Evolutionary conservation across 2,113 vertebrate genomes (phyloP).

Genomic region (Rhegmatorhina hoffmannsi): DNA sequence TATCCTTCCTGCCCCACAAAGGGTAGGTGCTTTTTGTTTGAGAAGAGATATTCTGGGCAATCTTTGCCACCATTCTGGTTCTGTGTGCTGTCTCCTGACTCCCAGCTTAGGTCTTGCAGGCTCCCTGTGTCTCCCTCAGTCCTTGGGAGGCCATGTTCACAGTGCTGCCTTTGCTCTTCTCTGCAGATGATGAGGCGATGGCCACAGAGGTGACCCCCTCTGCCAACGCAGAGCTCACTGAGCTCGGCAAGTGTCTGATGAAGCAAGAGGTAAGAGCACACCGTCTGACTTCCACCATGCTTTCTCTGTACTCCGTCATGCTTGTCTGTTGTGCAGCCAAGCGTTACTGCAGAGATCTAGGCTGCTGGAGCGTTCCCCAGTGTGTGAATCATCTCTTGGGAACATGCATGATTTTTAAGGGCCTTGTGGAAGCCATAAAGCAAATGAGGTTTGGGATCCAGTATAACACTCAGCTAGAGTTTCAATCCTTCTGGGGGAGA

Average conservation of each 20-base stretch:
- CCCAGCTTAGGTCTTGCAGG: neutral
- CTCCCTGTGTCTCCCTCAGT: neutral
- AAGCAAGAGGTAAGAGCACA: conserved; percentile 84
- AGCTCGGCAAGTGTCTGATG: conserved; percentile 91
- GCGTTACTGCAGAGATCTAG: neutral
- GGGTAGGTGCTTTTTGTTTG: neutral
- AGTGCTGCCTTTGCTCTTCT: neutral
- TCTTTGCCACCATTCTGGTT: neutral
- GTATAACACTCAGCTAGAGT: neutral
- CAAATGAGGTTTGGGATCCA: neutral
- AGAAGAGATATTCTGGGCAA: neutral
- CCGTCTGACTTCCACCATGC: neutral
- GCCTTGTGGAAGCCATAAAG: neutral
- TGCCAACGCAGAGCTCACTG: conserved; percentile 82
- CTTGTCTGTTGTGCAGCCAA: neutral
- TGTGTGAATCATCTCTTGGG: neutral
- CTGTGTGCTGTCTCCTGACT: neutral
- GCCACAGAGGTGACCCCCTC: conserved; percentile 80
- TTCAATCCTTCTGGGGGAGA: neutral
- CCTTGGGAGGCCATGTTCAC: neutral
- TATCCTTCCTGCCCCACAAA: neutral
- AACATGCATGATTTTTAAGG: neutral
- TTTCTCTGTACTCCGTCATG: neutral
- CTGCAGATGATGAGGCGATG: conserved; percentile 92
- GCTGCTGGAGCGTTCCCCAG: neutral